phyloP scores from a whole-genome alignment of 2,888 invertebrate genomes.

The Trisateles emortualis region DNA sequence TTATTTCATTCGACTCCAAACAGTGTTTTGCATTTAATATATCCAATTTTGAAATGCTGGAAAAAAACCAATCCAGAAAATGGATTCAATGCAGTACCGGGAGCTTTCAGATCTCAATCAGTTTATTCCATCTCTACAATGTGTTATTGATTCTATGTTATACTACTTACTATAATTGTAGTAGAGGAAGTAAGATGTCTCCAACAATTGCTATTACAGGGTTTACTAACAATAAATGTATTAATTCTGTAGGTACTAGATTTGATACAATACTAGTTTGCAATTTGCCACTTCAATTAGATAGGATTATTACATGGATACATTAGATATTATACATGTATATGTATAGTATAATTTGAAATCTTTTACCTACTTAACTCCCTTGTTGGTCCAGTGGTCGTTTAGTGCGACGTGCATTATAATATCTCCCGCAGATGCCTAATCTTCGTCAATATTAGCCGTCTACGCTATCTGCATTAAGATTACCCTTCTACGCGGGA shows the following conservation, averaged over 20 bases:
- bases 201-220: background rate
- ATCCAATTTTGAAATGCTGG: constrained; percentile 12
- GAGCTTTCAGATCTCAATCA: constrained; percentile 15
- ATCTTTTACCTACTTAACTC: no score
- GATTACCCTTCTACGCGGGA: no score
- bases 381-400: no score
- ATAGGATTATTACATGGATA: background rate
- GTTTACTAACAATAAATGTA: no score
- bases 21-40: constrained; percentile 1
- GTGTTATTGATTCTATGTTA: background rate
- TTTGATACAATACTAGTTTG: background rate
- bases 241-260: no score
- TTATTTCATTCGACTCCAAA: background rate
- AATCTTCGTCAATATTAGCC: no score
- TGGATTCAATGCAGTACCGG: constrained; percentile 13
- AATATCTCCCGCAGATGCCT: no score
- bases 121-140: constrained; percentile 12
- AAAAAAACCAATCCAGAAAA: constrained; percentile 21
- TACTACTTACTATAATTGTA: constrained; percentile 1
- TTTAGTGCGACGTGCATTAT: no score
- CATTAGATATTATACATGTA: background rate
- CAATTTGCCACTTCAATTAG: background rate
- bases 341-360: no score
- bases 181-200: background rate
- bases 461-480: no score